These are phyloP conservation scores for Equus quagga DNA, from an alignment of 2,113 vertebrate genomes.

Conservation along the genomic window DNA sequence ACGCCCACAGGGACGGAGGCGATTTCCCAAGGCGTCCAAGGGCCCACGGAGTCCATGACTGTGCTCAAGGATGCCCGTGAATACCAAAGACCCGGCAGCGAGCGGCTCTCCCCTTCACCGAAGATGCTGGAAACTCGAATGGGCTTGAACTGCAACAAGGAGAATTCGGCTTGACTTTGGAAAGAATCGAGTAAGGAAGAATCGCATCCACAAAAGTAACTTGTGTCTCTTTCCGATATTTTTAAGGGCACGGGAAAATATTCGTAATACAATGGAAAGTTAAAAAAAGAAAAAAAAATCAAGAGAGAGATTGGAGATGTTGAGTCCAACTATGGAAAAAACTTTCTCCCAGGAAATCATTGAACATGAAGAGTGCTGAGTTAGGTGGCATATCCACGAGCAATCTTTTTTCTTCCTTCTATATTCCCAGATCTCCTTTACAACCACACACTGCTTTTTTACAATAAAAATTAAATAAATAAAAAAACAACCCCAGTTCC, in stretches of 20 bases:
- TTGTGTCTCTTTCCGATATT: not conserved
- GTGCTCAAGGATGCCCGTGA: not conserved
- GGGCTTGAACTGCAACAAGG: not conserved
- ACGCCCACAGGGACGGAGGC: not conserved
- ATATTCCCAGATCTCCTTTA: not conserved
- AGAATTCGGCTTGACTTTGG: not conserved
- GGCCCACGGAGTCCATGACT: not conserved
- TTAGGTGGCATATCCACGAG: rapidly evolving
- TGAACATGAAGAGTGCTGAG: rapidly evolving
- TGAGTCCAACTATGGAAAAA: not conserved
- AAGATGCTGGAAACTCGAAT: not conserved
- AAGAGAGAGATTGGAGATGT: not conserved
- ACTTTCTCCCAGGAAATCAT: not conserved
- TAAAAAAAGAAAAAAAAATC: not conserved
- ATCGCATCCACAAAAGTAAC: not conserved
- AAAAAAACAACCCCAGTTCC: not conserved
- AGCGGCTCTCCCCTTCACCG: not conserved
- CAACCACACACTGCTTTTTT: no score
- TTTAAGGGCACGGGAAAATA: not conserved
- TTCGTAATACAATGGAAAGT: not conserved
- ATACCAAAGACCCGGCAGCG: not conserved
- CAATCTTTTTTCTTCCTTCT: not conserved
- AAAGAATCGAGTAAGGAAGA: not conserved
- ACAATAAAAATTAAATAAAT: not conserved
- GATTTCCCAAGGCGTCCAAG: not conserved